These are phyloP conservation scores for Bostrychus sinensis DNA, from an alignment of 2,113 vertebrate genomes.

Conservation along the genomic window DNA sequence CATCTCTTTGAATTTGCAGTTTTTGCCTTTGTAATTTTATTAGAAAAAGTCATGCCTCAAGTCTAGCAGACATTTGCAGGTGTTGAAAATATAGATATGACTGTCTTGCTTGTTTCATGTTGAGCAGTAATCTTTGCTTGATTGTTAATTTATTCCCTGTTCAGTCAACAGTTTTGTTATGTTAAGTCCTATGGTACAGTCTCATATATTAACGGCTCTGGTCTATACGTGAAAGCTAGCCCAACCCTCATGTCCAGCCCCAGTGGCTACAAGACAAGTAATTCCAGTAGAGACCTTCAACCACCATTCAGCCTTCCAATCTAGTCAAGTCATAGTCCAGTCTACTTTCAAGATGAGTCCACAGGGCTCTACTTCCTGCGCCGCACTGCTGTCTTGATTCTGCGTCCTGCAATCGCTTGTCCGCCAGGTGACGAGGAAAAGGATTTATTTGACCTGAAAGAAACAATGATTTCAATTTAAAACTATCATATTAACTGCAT, in stretches of 20 bases:
- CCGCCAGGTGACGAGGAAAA: constrained; percentile 66
- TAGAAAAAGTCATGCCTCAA: constrained; percentile 77
- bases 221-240: constrained; percentile 42
- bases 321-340: constrained; percentile 48
- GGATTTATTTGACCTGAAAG: constrained; percentile 68
- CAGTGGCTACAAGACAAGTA: constrained; percentile 55
- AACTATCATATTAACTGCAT: no score
- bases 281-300: constrained; percentile 53
- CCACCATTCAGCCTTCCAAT: constrained; percentile 41
- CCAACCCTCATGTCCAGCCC: constrained; percentile 20
- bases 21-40: constrained; percentile 73
- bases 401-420: constrained; percentile 84
- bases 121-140: constrained; percentile 64
- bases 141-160: constrained; percentile 62
- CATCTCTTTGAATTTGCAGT: constrained; percentile 66
- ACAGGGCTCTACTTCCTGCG: constrained; percentile 87
- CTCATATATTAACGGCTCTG: constrained; percentile 33
- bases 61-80: constrained; percentile 74
- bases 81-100: constrained; percentile 76
- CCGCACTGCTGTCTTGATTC: constrained; percentile 95
- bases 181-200: constrained; percentile 41
- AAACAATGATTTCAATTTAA: background rate
- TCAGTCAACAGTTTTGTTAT: constrained; percentile 47
- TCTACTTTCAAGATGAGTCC: constrained; percentile 39
- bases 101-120: constrained; percentile 49